Conservation (phyloP, 2,888 invertebrate genomes). For the Holacanthella duospinosa region DNA sequence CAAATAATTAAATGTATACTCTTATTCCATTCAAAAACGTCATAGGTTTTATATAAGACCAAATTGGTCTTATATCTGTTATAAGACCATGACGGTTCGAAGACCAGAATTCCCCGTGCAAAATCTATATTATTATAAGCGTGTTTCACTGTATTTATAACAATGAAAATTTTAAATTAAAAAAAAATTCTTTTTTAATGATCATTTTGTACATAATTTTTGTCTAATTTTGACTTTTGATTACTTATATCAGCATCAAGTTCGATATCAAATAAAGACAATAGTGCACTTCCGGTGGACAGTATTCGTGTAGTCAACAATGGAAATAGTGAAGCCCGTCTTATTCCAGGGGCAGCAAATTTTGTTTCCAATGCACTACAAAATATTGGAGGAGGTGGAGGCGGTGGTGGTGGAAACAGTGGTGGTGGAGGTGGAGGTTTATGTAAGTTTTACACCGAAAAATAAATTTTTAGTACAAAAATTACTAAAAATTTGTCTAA, state of each 20-base stretch:
- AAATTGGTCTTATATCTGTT: too few relatives aligned
- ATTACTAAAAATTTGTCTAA: background rate
- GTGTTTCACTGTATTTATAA: too few relatives aligned
- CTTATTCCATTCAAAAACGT: too few relatives aligned
- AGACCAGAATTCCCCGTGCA: too few relatives aligned
- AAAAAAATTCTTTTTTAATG: too few relatives aligned
- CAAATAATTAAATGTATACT: too few relatives aligned
- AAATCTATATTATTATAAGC: too few relatives aligned
- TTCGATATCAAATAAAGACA: background rate
- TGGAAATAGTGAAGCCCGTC: slow-evolving; percentile 24
- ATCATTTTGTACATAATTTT: too few relatives aligned
- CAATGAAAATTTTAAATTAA: too few relatives aligned
- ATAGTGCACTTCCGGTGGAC: slow-evolving; percentile 11
- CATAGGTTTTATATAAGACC: too few relatives aligned
- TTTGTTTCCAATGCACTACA: slow-evolving; percentile 20
- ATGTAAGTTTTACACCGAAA: background rate
- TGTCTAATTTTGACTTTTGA: background rate
- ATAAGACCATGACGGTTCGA: too few relatives aligned
- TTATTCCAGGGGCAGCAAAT: slow-evolving; percentile 22
- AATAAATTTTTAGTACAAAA: background rate
- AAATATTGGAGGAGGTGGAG: slow-evolving; percentile 10
- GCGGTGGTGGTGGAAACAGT: slow-evolving; percentile 11
- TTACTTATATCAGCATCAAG: background rate
- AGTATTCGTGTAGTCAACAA: slow-evolving; percentile 11
- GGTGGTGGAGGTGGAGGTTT: slow-evolving; percentile 7